Base-by-base conservation (phyloP, 30 jellyfish, hydroid and myxozoan genomes). In the Chrysaora quinquecirrha region DNA sequence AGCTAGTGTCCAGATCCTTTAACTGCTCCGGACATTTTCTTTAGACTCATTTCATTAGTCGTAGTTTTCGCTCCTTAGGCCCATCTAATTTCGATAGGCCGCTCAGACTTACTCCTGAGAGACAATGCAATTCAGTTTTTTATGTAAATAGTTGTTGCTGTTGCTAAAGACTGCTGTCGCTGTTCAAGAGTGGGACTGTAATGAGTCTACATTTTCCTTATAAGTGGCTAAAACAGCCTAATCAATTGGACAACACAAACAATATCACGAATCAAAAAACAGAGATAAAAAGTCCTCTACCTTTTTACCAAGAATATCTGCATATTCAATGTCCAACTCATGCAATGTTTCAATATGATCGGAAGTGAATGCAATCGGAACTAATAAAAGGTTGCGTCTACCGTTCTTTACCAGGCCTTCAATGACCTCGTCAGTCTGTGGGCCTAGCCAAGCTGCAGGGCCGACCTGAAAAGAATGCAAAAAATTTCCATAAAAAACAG, bases 401-500 rank as follows among this genome's bases (percentile, higher is more conserved):
- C 99, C 97, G 61, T 76, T 82, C 61, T 78, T 84, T 22, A 73
- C 96, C 33, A 94, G 82, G 14, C 96, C 97, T 48, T 88, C 88
- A 31, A 94, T 84, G 3, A 95, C 89, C 25, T 78, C 97, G 1
- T 93, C 90, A 14, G 99, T 94, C 38, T 94, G 96, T 9, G 99
- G 97, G 4, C 96, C 99, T 1, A 94, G 88, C 99, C 99, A 94
- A 12, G 96, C 98, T 6, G 90, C 66, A 25, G 97, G 97, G 30
- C 99, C 99, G 49, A 94, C 99, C 97, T 88, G 73, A 90, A n/a
- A n/a, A n/a, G n/a, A n/a, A n/a, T n/a, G n/a, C n/a, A n/a, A n/a
- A n/a, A n/a, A n/a, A n/a, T n/a, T n/a, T n/a, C n/a, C n/a, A n/a
- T n/a, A n/a, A n/a, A n/a, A n/a, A n/a, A n/a, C n/a, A n/a, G n/a